Base-by-base conservation (phyloP, 2,797 vertebrate species). In the Xyrichtys novacula region DNA sequence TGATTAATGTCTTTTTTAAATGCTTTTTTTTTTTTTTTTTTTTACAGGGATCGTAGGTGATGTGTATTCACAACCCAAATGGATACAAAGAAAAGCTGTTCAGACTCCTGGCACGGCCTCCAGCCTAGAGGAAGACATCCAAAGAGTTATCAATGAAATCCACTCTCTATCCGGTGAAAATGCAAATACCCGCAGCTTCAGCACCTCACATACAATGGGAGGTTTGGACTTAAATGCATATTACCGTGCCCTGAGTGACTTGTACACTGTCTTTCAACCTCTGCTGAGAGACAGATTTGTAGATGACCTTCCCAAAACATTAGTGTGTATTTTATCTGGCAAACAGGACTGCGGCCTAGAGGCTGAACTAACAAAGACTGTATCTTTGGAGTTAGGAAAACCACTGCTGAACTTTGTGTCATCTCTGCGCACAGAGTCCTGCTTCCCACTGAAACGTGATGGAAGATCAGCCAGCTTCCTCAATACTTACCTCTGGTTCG, bases 311-410 rank as follows among this genome's bases (percentile, higher is more conserved):
- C 94, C 93, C 1, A 69, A 76, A 43, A 84, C 67, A 1, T 34
- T 93, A 19, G 74, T 95, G 16, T 94, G 94, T n/a, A 20, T 94
- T 34, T 78, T 94, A 25, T 90, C 92, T 0, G 93, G 84, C 44
- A 84, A 39, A 28, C 54, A 79, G 23, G 85, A 93, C 76, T 95
- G 93, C 68, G 92, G 91, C 10, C 71, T 85, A 56, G 81, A 91
- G 73, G 92, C 89, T 17, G 88, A 92, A 4, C 71, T 94, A 6
- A 89, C 90, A 1, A 88, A 86, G 65, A 28, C 84, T 0, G 68
- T 93, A 43, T 81, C 76, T n/a, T 40, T 82, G 55, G 84, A 89
- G 60, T 34, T 93, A 1, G 87, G 59, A 0, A 71, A 66, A 22
- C 87, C 90, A 0, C 42, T 94, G 3, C 71, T 89, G 50, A 38